A percentile compares a stretch with the other conserved stretches of the same genome.
Evolutionary conservation across 2,113 vertebrate species (phyloP).

Genomic region (Acrocephalus arundinaceus): DNA sequence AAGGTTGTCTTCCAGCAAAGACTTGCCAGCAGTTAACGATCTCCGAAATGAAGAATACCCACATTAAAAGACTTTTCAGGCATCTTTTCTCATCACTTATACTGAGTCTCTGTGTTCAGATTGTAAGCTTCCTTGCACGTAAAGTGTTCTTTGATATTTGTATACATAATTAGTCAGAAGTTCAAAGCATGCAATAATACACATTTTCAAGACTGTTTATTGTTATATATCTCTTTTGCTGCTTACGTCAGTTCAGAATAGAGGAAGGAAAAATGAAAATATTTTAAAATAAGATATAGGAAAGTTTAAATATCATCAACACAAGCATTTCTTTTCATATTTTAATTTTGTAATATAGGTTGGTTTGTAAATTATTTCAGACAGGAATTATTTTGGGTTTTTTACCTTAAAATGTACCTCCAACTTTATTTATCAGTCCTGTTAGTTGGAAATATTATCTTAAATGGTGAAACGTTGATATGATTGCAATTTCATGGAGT

Average conservation of each 20-base stretch:
- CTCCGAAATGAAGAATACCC: neutral
- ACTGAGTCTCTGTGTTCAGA: neutral
- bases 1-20: neutral
- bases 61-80: neutral
- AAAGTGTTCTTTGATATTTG: neutral
- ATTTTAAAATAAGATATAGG: neutral
- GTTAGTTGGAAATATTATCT: neutral
- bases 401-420: neutral
- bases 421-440: neutral
- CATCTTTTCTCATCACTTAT: neutral
- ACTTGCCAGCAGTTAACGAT: neutral
- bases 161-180: neutral
- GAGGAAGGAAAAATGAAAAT: neutral
- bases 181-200: neutral
- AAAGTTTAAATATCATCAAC: neutral
- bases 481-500: neutral
- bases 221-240: neutral
- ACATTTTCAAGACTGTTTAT: neutral
- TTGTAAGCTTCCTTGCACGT: neutral
- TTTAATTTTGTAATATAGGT: neutral
- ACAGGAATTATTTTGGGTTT: neutral
- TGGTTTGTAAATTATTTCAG: neutral
- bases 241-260: neutral
- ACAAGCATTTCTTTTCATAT: neutral
- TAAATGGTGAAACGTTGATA: neutral